Percentiles rank a stretch among this genome's conserved stretches.
Evolutionary conservation across 2,888 invertebrate species (phyloP).

Genomic region (Aromia moschata): DNA sequence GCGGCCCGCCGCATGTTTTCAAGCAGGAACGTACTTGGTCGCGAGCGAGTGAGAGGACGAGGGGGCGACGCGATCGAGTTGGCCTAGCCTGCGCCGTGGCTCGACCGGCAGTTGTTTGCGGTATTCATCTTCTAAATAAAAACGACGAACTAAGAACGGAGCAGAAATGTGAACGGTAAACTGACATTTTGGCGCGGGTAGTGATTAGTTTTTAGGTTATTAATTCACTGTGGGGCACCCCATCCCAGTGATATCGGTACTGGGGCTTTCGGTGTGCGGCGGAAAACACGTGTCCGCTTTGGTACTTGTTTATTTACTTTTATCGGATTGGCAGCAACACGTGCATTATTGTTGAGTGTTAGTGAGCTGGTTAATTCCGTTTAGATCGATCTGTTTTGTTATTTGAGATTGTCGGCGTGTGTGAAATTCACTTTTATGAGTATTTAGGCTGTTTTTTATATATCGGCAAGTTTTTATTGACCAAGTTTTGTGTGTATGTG

Average conservation of each 20-base stretch:
- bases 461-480: constrained; percentile 1
- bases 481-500: no score
- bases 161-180: constrained; percentile 32
- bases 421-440: neutral
- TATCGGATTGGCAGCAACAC: constrained; percentile 27
- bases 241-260: no score
- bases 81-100: constrained; percentile 29
- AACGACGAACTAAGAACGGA: constrained; percentile 28
- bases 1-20: constrained; percentile 37
- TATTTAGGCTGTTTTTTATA: neutral
- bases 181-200: constrained; percentile 13
- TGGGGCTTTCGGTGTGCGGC: neutral
- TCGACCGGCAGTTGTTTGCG: constrained; percentile 34
- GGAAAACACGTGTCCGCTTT: constrained; percentile 24
- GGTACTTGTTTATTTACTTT: constrained; percentile 27
- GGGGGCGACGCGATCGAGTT: constrained; percentile 27
- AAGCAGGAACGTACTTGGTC: constrained; percentile 9
- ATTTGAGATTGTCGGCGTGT: neutral
- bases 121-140: constrained; percentile 38
- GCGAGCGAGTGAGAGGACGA: constrained; percentile 11
- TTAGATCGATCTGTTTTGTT: constrained; percentile 4
- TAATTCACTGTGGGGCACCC: neutral
- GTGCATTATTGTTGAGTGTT: constrained; percentile 23
- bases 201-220: constrained; percentile 16
- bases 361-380: constrained; percentile 20